Base-by-base conservation (phyloP, 2,888 invertebrate genomes). In the Dermolepida albohirtum region DNA sequence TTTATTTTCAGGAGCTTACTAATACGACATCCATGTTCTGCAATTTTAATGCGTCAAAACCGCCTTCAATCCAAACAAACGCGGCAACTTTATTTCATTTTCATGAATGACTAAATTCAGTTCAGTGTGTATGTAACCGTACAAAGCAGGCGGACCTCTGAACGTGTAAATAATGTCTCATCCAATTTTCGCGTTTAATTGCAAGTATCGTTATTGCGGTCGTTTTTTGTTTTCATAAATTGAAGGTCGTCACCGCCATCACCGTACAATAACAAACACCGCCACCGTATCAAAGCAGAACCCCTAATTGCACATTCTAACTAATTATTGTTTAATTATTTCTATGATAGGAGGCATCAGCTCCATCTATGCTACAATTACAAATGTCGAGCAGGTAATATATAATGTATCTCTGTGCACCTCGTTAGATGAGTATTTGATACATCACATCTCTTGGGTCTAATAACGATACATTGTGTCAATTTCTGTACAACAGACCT, bases 271-370 rank as follows among this genome's bases (percentile, higher is more conserved):
- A 34, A 34, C 10, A 34, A 34, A 34, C 34, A 10, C 34, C 8
- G 34, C 6, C 34, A 10, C 34, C 34, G 10, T 34, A 34, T 6
- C 34, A 34, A 34, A 2, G 34, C 34, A 10, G 6, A 34, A 1
- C 10, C 34, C 16, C 50, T 1, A 17, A 50, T 50, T 50, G 16
- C 27, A 14, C 50, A 16, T 50, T 17, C 16, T 5, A 50, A 17
- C 27, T 50, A 50, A 50, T 50, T 50, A 27, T 22, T 50, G 50
- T 50, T 50, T 50, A 50, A 50, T 50, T 50, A 50, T 50, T 50
- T 50, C 50, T 17, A 2, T 14, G 27, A 16, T n/a, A 7, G 47
- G 16, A 17, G 16, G 47, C 17, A 14, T 14, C 1, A 6, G 34
- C 34, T 34, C 6, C 6, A 10, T 2, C 6, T 1, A 34, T 34